Conservation (phyloP, 1,140 invertebrate species). For the Drosophila paulistorum region DNA sequence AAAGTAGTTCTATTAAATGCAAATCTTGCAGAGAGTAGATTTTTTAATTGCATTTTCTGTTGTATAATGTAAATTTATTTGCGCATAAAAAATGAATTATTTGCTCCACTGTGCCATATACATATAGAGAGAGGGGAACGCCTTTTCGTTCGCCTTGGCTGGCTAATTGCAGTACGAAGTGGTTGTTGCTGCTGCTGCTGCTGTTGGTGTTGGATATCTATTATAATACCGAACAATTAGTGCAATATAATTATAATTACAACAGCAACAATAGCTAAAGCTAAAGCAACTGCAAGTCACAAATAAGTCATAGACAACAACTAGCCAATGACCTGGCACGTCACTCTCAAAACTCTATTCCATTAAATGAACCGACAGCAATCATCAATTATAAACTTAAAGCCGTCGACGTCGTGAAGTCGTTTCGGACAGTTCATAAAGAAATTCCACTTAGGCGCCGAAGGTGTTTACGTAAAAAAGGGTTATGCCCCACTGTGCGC, state of each 20-base stretch:
- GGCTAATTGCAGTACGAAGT: conserved; percentile 60
- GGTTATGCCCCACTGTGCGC: conserved; percentile 56
- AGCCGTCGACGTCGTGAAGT: conserved; percentile 15
- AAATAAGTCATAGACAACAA: conserved; percentile 33
- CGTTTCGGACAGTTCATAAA: conserved; percentile 25
- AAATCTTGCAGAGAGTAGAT: conserved; percentile 47
- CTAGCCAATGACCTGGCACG: conserved; percentile 68
- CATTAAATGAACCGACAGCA: conserved; percentile 31
- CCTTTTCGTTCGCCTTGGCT: conserved; percentile 63
- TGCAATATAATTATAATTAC: conserved; percentile 79
- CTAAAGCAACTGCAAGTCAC: conserved; percentile 62
- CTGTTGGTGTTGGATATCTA: conserved; percentile 57
- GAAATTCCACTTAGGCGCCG: conserved; percentile 44
- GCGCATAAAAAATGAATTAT: conserved; percentile 51
- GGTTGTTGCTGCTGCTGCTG: conserved; percentile 3
- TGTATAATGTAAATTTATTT: conserved; percentile 56
- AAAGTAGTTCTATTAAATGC: conserved; percentile 71
- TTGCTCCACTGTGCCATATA: conserved; percentile 51
- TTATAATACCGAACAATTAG: conserved; percentile 76
- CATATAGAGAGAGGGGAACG: conserved; percentile 28
- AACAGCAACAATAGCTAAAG: conserved; percentile 34
- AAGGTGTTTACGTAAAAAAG: conserved; percentile 34
- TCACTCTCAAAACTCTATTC: conserved; percentile 56
- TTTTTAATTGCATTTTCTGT: conserved; percentile 63
- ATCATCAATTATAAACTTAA: conserved; percentile 50